These are phyloP conservation scores for Mus minutoides DNA, from an alignment of 2,797 vertebrate species.

Conservation along the genomic window DNA sequence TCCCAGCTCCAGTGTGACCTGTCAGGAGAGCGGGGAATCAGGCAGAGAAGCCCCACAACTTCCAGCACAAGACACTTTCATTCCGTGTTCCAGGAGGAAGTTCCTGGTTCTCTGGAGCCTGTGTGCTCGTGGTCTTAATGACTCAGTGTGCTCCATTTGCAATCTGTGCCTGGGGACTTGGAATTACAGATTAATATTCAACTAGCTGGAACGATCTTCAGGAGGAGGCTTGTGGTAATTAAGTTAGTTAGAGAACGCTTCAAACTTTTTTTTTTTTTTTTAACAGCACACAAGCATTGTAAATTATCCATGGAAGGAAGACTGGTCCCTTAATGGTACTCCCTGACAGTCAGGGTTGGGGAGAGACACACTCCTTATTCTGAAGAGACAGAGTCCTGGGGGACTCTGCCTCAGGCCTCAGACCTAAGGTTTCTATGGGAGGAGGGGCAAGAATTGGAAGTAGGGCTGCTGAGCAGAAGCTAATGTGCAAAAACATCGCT, in stretches of 20 bases:
- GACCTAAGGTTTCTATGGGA: neutral
- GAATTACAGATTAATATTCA: slow-evolving; percentile 83
- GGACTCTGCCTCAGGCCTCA: neutral
- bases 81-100: neutral
- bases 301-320: slow-evolving; percentile 67
- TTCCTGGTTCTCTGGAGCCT: slow-evolving; percentile 56
- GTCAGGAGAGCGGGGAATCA: neutral
- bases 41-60: neutral
- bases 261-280: slow-evolving; percentile 70
- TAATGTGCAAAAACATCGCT: neutral
- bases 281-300: slow-evolving; percentile 17
- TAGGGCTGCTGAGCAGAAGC: neutral
- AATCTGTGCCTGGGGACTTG: slow-evolving; percentile 78
- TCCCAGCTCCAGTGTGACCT: neutral
- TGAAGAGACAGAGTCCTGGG: slow-evolving; percentile 9
- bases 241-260: slow-evolving; percentile 78
- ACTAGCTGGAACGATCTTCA: slow-evolving; percentile 77
- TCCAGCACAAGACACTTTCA: neutral
- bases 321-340: neutral
- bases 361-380: neutral
- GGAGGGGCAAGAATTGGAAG: neutral
- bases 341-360: neutral
- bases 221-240: slow-evolving; percentile 79
- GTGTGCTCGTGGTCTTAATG: slow-evolving; percentile 74
- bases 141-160: slow-evolving; percentile 63